Base-by-base conservation (phyloP, 2,888 invertebrate genomes). In the Lasioglossum figueresi region DNA sequence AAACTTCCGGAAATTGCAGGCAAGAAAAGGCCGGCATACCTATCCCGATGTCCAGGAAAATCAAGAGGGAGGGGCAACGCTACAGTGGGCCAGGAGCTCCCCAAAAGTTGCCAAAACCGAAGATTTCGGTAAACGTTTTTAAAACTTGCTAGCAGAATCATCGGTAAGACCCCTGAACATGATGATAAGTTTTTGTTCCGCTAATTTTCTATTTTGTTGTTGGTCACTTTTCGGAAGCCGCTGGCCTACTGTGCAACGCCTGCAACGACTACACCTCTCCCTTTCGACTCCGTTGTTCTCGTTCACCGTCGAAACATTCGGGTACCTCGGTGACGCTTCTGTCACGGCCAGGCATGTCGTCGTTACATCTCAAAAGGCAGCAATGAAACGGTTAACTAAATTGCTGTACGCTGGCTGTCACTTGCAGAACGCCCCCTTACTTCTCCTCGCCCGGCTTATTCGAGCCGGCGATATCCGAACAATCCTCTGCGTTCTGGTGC, bases 351-450 rank as follows among this genome's bases (percentile, higher is more conserved):
- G 92, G 84, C 91, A 91, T 56, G 56, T 87, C 92, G 92, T 94
- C 94, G 93, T 94, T 94, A 94, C 93, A 92, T 93, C 94, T 94
- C 93, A 92, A 94, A 94, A 93, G 93, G 94, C 92, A 93, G 93
- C 93, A 93, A 94, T 94, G 94, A 94, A 94, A 94, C 92, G 93
- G 94, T 94, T 94, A 94, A 94, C 94, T 93, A 93, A 94, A 94
- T 94, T 94, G 93, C 93, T 93, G 93, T 92, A 92, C 90, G 91
- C 93, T 90, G 85, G 90, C 94, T 93, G 94, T 94, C 94, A 94
- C 88, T 89, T 72, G 80, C 94, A 94, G 94, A 74, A 82, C 76
- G 87, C 78, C 85, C 76, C 56, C 80, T 84, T 52, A 43, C 34
- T 59, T 40, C 56, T 70, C 56, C 56, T 56, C 75, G 76, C 71